Percentiles rank a stretch among this genome's conserved stretches.
Conservation (phyloP, 2,113 vertebrate genomes). For the Colistium nudipinnis region DNA sequence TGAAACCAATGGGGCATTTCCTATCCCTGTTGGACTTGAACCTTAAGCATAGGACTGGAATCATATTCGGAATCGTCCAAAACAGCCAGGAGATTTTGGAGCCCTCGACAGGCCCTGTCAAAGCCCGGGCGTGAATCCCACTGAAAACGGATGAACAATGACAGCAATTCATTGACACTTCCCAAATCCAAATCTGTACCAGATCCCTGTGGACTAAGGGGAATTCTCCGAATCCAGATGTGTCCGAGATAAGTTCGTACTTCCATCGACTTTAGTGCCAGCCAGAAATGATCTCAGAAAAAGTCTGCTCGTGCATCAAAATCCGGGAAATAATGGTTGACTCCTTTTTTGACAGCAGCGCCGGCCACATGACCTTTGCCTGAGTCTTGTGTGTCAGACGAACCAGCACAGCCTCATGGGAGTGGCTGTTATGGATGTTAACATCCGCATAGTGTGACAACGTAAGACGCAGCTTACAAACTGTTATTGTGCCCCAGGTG, state of each 20-base stretch:
- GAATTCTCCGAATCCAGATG: slow-evolving; percentile 14
- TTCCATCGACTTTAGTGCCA: not conserved
- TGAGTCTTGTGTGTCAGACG: not conserved
- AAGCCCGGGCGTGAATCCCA: not conserved
- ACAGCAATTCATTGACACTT: not conserved
- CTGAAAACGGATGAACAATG: slow-evolving; percentile 24
- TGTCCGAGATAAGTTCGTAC: slow-evolving; percentile 7
- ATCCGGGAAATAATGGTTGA: not conserved
- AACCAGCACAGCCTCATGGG: not conserved
- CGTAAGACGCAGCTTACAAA: not conserved
- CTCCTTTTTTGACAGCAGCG: not conserved
- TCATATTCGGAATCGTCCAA: not conserved
- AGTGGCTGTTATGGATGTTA: slow-evolving; percentile 10
- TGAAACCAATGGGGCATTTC: not conserved
- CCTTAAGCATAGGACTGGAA: slow-evolving; percentile 6
- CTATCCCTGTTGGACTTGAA: slow-evolving; percentile 5
- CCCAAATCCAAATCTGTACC: slow-evolving; percentile 8
- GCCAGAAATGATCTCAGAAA: not conserved
- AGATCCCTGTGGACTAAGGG: not conserved
- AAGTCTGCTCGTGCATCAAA: not conserved
- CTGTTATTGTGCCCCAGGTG: slow-evolving; percentile 27
- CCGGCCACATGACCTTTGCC: slow-evolving; percentile 8
- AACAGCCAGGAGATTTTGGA: slow-evolving; percentile 4
- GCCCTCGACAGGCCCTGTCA: slow-evolving; percentile 14
- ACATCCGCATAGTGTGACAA: slow-evolving; percentile 1